phyloP scores from a whole-genome alignment of 2,797 vertebrate species.

The Iguana delicatissima region DNA sequence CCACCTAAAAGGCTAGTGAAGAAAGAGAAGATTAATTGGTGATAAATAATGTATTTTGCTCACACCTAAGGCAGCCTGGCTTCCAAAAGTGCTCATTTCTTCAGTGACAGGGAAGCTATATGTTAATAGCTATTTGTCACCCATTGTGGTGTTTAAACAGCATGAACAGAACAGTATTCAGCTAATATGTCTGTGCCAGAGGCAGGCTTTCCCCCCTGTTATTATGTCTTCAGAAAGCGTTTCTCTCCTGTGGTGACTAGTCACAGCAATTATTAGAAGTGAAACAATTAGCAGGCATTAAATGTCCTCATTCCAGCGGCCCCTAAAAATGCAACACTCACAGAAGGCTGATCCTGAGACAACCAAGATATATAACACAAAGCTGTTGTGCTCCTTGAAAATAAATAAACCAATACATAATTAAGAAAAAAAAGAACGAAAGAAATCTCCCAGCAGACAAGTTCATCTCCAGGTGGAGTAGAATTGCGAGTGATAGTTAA shows the following conservation, averaged over 20 bases:
- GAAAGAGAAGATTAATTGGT: conserved; percentile 60
- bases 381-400: not conserved
- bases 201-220: conserved; percentile 41
- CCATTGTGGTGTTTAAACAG: conserved; percentile 53
- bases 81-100: conserved; percentile 59
- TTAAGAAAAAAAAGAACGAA: not conserved
- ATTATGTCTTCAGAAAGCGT: conserved; percentile 47
- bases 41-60: conserved; percentile 73
- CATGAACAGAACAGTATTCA: conserved; percentile 52
- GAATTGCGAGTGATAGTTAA: conserved; percentile 64
- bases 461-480: conserved; percentile 56
- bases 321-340: conserved; percentile 26
- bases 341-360: not conserved
- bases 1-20: not conserved
- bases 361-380: conserved; percentile 34
- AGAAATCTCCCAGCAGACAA: not conserved
- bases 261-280: conserved; percentile 64
- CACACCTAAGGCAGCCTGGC: conserved; percentile 61
- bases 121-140: conserved; percentile 71
- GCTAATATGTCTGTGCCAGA: conserved; percentile 48
- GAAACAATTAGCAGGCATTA: conserved; percentile 70
- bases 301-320: conserved; percentile 54
- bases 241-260: conserved; percentile 60
- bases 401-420: not conserved
- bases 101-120: conserved; percentile 57